phyloP scores from a whole-genome alignment of 30 jellyfish, hydroid and myxozoan genomes.

The Aurelia coerulea region DNA sequence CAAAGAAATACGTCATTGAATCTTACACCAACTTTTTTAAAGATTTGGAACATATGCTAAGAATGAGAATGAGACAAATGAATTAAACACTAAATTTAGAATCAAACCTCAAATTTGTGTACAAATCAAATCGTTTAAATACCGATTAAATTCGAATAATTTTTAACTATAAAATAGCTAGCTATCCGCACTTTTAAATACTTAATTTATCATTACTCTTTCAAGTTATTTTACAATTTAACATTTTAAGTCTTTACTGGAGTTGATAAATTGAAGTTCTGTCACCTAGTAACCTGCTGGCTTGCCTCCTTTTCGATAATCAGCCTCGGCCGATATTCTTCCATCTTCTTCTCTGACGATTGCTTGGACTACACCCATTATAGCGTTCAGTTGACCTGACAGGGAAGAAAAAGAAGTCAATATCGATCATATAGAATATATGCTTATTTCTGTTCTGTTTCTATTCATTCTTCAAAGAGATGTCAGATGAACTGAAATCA shows the following conservation, averaged over 20 bases:
- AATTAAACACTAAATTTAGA: too few relatives aligned
- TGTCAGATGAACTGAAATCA: too few relatives aligned
- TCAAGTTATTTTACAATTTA: neutral
- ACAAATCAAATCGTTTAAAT: too few relatives aligned
- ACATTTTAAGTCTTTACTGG: neutral
- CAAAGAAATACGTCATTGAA: too few relatives aligned
- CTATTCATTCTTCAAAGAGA: too few relatives aligned
- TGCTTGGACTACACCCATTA: constrained; percentile 99
- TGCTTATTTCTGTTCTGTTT: too few relatives aligned
- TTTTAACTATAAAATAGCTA: neutral
- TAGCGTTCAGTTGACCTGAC: constrained; percentile 97
- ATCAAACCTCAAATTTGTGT: too few relatives aligned
- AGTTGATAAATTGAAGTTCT: neutral
- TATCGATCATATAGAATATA: too few relatives aligned
- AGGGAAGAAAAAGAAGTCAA: neutral
- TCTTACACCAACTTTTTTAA: too few relatives aligned
- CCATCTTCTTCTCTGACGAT: constrained; percentile 93
- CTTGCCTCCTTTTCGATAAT: constrained; percentile 97
- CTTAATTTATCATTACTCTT: neutral
- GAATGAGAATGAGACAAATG: too few relatives aligned
- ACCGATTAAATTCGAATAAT: too few relatives aligned
- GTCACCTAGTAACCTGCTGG: constrained; percentile 93
- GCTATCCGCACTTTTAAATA: neutral
- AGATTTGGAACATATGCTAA: too few relatives aligned
- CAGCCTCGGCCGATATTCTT: constrained; percentile 93